Evolutionary conservation across 2,113 vertebrate species (phyloP).

Genomic region (Pterophyllum scalare): DNA sequence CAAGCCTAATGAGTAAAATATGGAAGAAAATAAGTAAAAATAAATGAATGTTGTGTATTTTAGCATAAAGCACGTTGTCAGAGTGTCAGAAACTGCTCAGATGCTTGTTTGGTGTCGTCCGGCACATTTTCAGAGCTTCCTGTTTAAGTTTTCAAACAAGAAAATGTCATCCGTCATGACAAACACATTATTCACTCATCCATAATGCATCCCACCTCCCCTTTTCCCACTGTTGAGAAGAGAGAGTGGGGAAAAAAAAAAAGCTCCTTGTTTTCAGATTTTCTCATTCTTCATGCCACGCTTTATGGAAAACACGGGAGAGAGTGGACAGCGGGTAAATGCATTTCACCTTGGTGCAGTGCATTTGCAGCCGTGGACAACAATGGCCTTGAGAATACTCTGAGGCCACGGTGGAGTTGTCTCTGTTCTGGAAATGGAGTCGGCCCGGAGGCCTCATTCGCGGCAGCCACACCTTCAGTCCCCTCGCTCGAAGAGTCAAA

Average conservation of each 20-base stretch:
- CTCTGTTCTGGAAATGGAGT: slow-evolving; percentile 87
- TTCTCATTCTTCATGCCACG: slow-evolving; percentile 85
- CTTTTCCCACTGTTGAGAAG: slow-evolving; percentile 71
- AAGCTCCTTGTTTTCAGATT: slow-evolving; percentile 84
- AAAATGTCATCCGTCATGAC: slow-evolving; percentile 81
- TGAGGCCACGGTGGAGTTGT: slow-evolving; percentile 86
- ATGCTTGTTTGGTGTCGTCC: slow-evolving; percentile 34
- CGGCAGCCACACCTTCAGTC: slow-evolving; percentile 87
- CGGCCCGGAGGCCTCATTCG: slow-evolving; percentile 84
- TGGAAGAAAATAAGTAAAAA: neutral
- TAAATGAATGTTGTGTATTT: neutral
- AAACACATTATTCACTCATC: slow-evolving; percentile 89
- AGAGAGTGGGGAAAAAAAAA: slow-evolving; percentile 43
- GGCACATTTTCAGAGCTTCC: slow-evolving; percentile 49
- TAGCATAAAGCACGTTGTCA: slow-evolving; percentile 8
- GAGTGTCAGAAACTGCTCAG: slow-evolving; percentile 7
- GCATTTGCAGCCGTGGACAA: slow-evolving; percentile 92
- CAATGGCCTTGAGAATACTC: slow-evolving; percentile 93
- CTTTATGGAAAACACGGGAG: slow-evolving; percentile 93
- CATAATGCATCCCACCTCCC: slow-evolving; percentile 87
- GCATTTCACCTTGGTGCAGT: slow-evolving; percentile 90
- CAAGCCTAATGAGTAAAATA: neutral
- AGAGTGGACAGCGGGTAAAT: slow-evolving; percentile 84
- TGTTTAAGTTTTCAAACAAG: slow-evolving; percentile 77
- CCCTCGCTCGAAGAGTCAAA: slow-evolving; percentile 87